Evolutionary conservation across 2,888 invertebrate species (phyloP), one percentile per base, ranked within the genome.

Genomic region (Lasioglossum marginatum): DNA sequence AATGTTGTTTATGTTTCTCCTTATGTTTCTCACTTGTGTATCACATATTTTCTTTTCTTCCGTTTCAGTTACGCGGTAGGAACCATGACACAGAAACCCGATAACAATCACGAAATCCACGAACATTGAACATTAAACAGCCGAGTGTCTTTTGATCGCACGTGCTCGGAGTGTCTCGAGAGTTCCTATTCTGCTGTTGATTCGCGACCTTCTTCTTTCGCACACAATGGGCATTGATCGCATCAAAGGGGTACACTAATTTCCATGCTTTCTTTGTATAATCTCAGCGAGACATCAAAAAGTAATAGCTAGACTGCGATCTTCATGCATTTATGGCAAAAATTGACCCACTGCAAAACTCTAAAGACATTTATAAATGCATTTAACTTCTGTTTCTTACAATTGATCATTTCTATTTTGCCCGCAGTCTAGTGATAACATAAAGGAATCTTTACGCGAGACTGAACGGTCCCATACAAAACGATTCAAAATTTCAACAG

Each of bases 1-100:
- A 90, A 79, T 89, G 89, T 90, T 92, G 88, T 92, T 92, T 91
- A 57, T 57, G 89, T 92, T 90, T 90, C 85, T 89, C 89, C 90
- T 92, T 89, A 82, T 89, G 70, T 86, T 84, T 16, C 52, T 75
- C 68, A 68, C 23, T 74, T 45, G 48, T 45, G 48, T 23, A 31
- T 19, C 10, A 43, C 23, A 78, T 16, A 45, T 16, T 45, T 14
- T 45, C 5, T 40, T 66, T 34, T 75, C 68, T 68, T 37, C 12
- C 34, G 23, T 68, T 68, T 37, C 68, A 68, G 68, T 77, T 83
- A 8, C 19, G 16, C 37, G 60, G 31, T 60, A n/a, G 63, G 76
- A 63, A 75, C 57, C 34, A 27, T 34, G 16, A n/a, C 77, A 34
- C 45, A 70, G 70, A 68, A 37, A 40, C 23, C 48, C n/a, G 37